Base-by-base conservation (phyloP, 2,113 vertebrate species). In the Platysteira castanea region DNA sequence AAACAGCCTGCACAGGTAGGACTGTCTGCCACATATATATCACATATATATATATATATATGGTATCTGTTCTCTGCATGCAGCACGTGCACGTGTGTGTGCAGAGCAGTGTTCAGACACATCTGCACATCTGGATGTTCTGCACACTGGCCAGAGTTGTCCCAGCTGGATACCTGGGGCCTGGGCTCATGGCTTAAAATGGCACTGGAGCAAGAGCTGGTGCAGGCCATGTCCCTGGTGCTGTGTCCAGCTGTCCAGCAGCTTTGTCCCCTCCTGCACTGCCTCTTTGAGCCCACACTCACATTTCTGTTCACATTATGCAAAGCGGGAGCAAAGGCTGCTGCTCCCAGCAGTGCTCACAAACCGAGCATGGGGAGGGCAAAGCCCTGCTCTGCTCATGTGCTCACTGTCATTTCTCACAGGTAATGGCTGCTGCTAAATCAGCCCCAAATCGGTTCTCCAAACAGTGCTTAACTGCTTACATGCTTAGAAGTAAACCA, bases 391-490 rank as follows among this genome's bases (percentile, higher is more conserved):
- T 78, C 68, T 37, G 84, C 71, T 60, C 37, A 0, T 35, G 35
- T 18, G 7, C 54, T 52, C 15, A 0, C 53, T 4, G 1, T 41
- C 84, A 41, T 92, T 97, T 88, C 84, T 96, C 88, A 97, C 63
- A 93, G 59, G 75, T 63, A 93, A 54, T 85, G 94, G 89, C 39
- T 95, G 85, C 91, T 90, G 86, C 85, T 95, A 86, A 97, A 97
- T 95, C 92, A 97, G 84, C 85, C 93, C 95, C 96, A 78, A 85
- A 86, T 92, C 79, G 4, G n/a, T 87, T 76, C 86, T 90, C 84
- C 96, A 95, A 94, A 97, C 77, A 75, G 59, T 54, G 61, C 94
- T 90, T 95, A 96, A 96, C 93, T 92, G 93, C 73, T 90, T 71
- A 80, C 57, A 63, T 83, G 76, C 88, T 95, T 91, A 70, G 63